Evolutionary conservation across 2,888 invertebrate genomes (phyloP), one percentile per base, ranked within the genome.

Genomic region (Drosophila phalerata): DNA sequence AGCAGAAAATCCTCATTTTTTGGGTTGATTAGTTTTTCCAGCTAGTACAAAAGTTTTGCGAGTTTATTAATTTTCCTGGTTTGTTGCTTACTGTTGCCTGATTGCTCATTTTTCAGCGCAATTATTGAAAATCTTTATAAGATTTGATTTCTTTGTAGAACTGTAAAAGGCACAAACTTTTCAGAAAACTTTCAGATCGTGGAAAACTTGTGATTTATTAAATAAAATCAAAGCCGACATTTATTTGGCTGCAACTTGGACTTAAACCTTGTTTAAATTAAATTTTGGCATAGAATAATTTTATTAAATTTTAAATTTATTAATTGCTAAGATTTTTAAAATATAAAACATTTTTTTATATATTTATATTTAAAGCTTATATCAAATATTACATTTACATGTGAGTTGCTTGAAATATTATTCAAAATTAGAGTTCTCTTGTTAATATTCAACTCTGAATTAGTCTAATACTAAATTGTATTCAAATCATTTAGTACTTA

Each of bases 31-130:
- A 65, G 79, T 73, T 78, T 58, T 60, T 32, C 22, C 30, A 57
- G 32, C 34, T 42, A 45, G 42, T 43, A 56, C 19, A 69, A 85
- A 85, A 68, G 49, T 79, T 82, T 73, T 73, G 71, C 49, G 55
- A 49, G 61, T 52, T 69, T 77, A 72, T 77, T 82, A 82, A 79
- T 82, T 77, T 77, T 60, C n/a, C 25, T 25, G 25, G 10, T 57
- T 69, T 61, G 25, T 52, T 51, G 22, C 34, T 69, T 13, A 30
- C 25, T 30, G 17, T 43, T 43, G 55, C 45, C 60, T 68, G 45
- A 63, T 66, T 74, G 77, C 76, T 42, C 45, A 66, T 60, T 63
- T 73, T 43, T 56, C 53, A 66, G 40, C 37, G 34, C 15, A 58
- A 8, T 4, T 48, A 22, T 60, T 57, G 32, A 42, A 55, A 53